Evolutionary conservation across 2,113 vertebrate genomes (phyloP), one percentile per base, ranked within the genome.

Genomic region (Lagopus leucura): DNA sequence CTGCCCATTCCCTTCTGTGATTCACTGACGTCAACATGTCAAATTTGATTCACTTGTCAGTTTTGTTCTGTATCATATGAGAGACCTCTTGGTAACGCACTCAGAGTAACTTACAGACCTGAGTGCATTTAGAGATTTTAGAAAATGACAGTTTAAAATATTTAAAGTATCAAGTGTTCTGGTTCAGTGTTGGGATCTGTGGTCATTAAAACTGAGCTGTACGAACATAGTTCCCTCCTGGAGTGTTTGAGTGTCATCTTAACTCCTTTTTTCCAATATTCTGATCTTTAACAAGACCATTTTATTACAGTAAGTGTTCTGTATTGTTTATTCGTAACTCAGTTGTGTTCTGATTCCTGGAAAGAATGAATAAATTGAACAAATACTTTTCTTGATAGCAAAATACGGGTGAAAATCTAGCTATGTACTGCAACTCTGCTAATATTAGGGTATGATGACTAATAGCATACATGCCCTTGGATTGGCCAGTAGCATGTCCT

Each of bases 11-110:
- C 66, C 63, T 92, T 96, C 88, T 73, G 74, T 96, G 92, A 91
- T 95, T 96, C 88, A 89, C 72, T 96, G 88, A 81, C 40, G 15
- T 90, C 79, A 96, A 89, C 88, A 90, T 97, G 92, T 97, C 94
- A 97, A 64, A 96, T 92, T 88, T 73, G 57, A 96, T 95, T 96
- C 78, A 24, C 65, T 86, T 65, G 89, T 94, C 30, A 3, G 8
- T 94, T 96, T 95, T 95, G 75, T 63, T 91, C 65, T 92, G 38
- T 88, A 86, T 95, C 94, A 48, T 97, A 82, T 90, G 86, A 93
- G 84, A 97, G 89, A 92, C 77, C 92, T 97, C 83, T 90, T 87
- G 84, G 74, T 95, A 65, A 60, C 64, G 87, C 55, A 65, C 77
- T 93, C 80, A 90, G 47, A 89, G 38, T 86, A 34, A 93, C 77